phyloP scores from a whole-genome alignment of 2,888 invertebrate species.

The Alsophila aescularia region DNA sequence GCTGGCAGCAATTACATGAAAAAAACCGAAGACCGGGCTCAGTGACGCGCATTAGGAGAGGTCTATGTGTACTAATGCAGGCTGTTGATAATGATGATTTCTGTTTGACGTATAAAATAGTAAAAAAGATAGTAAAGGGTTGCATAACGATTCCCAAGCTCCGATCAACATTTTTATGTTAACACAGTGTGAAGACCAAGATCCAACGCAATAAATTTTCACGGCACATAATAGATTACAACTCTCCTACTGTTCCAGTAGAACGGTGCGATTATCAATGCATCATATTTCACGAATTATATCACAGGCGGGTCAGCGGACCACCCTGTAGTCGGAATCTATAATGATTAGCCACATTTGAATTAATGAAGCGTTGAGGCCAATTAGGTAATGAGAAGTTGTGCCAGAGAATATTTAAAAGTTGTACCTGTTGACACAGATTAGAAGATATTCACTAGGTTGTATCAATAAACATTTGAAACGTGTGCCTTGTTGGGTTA shows the following conservation, averaged over 20 bases:
- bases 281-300: conserved; percentile 55
- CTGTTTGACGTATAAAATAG: neutral
- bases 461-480: conserved; percentile 51
- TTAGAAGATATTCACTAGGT: no score
- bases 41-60: no score
- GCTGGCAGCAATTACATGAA: no score
- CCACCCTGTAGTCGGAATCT: conserved; percentile 60
- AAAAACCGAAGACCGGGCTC: no score
- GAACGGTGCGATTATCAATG: conserved; percentile 65
- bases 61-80: no score
- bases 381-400: conserved; percentile 61
- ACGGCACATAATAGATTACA: conserved; percentile 62
- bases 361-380: conserved; percentile 69
- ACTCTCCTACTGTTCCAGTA: conserved; percentile 66
- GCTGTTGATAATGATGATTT: no score
- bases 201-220: conserved; percentile 66
- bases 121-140: neutral
- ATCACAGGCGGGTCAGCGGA: conserved; percentile 49
- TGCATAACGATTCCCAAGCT: conserved; percentile 3
- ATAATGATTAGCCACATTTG: conserved; percentile 54
- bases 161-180: conserved; percentile 20
- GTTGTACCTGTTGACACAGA: no score
- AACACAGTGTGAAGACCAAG: conserved; percentile 16
- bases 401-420: conserved; percentile 31
- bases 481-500: conserved; percentile 43